Evolutionary conservation across 2,113 vertebrate genomes (phyloP), one percentile per base, ranked within the genome.

Genomic region (Corythornis cristatus): DNA sequence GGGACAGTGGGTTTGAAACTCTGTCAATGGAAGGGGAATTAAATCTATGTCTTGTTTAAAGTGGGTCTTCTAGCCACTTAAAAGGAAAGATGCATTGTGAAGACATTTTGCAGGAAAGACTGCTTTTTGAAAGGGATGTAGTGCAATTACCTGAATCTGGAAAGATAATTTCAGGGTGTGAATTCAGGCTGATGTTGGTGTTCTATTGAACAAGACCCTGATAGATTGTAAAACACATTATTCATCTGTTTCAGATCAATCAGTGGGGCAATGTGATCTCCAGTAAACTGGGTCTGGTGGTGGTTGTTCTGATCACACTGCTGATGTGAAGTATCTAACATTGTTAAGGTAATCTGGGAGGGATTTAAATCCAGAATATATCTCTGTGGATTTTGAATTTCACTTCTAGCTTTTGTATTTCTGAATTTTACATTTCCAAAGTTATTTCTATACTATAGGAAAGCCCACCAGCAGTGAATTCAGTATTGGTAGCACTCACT

Each of bases 11-110:
- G 42, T 77, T 95, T 94, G 94, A 76, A 95, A 35, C 56, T 85
- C 64, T 83, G 94, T 93, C 95, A 96, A 15, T 13, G 23, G 64
- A 88, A 61, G 21, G 62, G 67, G 83, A 80, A 85, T 76, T 85
- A 60, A 88, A 91, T 50, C 48, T 75, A 46, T 6, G 1, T 72
- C 58, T 65, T 71, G 46, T 89, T 75, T 80, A 48, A 61, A 76
- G 40, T 33, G 26, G 5, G 21, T 73, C 61, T 68, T 72, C 20
- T 40, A 70, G 42, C 5, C 56, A 7, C 29, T 45, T 50, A 56
- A 80, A n/a, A 68, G 31, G 37, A 91, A 95, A 80, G 26, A 37
- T 66, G n/a, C 15, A 20, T 31, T 15, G 22, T 73, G 56, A 88
- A 77, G 65, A 80, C 0, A 21, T 74, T 88, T 88, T 70, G 46